These are phyloP conservation scores for Tragelaphus imberbis DNA, from an alignment of 2,113 vertebrate species.

Conservation along the genomic window DNA sequence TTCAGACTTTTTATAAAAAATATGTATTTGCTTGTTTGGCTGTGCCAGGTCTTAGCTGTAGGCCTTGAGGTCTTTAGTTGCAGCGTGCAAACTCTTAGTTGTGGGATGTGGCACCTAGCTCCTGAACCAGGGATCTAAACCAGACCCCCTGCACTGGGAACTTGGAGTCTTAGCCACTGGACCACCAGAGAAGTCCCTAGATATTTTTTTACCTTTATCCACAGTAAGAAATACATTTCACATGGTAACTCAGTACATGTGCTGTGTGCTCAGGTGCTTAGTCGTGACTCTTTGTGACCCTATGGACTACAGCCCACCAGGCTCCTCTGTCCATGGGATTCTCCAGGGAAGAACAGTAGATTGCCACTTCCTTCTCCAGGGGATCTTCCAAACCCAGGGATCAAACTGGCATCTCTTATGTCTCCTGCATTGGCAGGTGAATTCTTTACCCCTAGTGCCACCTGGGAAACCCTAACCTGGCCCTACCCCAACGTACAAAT, in stretches of 20 bases:
- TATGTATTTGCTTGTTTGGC: not conserved
- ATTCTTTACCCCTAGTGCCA: not conserved
- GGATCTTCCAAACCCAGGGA: not conserved
- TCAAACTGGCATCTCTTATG: not conserved
- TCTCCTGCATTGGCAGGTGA: not conserved
- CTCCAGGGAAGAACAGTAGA: not conserved
- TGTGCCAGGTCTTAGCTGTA: not conserved
- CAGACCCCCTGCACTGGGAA: not conserved
- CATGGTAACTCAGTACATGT: not conserved
- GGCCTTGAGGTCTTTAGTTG: not conserved
- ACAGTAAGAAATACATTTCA: not conserved
- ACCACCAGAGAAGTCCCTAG: not conserved
- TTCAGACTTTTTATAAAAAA: not conserved
- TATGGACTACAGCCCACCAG: not conserved
- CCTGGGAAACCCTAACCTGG: not conserved
- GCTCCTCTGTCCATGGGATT: not conserved
- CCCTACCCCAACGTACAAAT: not conserved
- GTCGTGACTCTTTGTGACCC: not conserved
- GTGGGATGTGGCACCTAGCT: not conserved
- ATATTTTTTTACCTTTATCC: not conserved
- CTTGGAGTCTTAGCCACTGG: not conserved
- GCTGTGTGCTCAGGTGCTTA: not conserved
- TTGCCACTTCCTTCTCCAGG: not conserved
- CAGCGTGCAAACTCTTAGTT: not conserved
- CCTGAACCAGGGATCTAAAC: not conserved